Evolutionary conservation across 2,888 invertebrate genomes (phyloP).

Genomic region (Phymatocera aterrima): DNA sequence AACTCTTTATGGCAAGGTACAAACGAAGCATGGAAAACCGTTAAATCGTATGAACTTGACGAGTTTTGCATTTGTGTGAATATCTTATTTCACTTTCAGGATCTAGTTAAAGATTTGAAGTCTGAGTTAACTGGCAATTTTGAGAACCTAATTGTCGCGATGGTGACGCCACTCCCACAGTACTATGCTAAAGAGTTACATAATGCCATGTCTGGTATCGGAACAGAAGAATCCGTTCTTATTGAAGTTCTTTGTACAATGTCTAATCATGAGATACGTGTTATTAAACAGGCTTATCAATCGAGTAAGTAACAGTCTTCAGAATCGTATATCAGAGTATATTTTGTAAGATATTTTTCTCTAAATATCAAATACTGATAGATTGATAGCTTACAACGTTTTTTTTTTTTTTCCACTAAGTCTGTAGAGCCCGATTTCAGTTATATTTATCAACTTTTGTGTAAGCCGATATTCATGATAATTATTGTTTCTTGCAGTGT

Average conservation of each 20-base stretch:
- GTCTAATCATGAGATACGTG: constrained; percentile 77
- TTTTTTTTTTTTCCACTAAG: too few species aligned
- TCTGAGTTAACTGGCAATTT: constrained; percentile 79
- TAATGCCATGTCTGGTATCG: constrained; percentile 78
- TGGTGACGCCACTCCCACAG: constrained; percentile 78
- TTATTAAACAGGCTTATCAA: constrained; percentile 75
- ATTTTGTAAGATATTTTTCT: not conserved
- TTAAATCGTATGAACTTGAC: not conserved
- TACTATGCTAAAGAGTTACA: constrained; percentile 78
- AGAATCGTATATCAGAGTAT: not conserved
- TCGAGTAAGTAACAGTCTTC: constrained; percentile 69
- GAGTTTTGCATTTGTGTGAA: not conserved
- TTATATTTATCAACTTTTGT: not conserved
- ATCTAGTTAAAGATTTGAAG: constrained; percentile 77
- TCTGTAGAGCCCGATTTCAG: not conserved
- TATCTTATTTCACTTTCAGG: constrained; percentile 55
- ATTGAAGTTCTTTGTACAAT: constrained; percentile 80
- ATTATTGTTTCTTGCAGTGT: constrained; percentile 79
- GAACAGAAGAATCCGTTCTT: constrained; percentile 77
- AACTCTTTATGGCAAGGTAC: constrained; percentile 80
- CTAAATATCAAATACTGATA: too few species aligned
- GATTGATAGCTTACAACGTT: too few species aligned
- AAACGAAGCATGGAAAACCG: constrained; percentile 33
- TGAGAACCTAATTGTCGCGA: constrained; percentile 77
- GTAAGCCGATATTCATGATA: not conserved